These are phyloP conservation scores for Peromyscus leucopus DNA, from an alignment of 2,113 vertebrate species.

Conservation along the genomic window DNA sequence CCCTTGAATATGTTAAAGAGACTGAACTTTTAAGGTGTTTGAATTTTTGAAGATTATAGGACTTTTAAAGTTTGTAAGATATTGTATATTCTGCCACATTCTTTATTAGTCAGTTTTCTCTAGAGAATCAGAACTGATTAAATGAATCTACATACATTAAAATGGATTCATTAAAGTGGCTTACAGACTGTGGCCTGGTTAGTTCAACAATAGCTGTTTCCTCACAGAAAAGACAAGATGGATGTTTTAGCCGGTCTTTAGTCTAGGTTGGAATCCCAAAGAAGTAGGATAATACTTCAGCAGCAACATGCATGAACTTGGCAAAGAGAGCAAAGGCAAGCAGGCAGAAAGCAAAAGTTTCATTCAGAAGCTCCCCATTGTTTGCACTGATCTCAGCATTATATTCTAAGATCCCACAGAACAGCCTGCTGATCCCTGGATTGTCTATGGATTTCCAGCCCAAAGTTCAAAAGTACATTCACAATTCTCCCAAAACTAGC, in stretches of 20 bases:
- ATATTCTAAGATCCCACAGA: neutral
- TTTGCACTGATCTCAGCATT: neutral
- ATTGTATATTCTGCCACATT: neutral
- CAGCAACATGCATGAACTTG: neutral
- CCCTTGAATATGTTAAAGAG: neutral
- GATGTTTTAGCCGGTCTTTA: neutral
- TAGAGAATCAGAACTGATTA: neutral
- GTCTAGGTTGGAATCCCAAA: neutral
- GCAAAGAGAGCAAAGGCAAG: neutral
- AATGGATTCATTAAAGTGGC: neutral
- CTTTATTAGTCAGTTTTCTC: neutral
- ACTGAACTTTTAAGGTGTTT: neutral
- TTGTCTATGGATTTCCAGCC: neutral
- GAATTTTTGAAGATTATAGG: neutral
- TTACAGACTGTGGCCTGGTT: too few relatives aligned
- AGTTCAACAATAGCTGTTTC: neutral
- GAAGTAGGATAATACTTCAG: neutral
- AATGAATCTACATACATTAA: neutral
- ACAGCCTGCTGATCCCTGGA: neutral
- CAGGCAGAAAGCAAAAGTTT: neutral
- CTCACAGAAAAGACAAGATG: neutral
- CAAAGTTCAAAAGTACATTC: neutral
- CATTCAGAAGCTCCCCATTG: too few relatives aligned
- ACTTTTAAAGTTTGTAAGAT: neutral
- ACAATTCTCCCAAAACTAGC: neutral